phyloP scores from a whole-genome alignment of 2,113 vertebrate species.

The Pterocles burchelli region DNA sequence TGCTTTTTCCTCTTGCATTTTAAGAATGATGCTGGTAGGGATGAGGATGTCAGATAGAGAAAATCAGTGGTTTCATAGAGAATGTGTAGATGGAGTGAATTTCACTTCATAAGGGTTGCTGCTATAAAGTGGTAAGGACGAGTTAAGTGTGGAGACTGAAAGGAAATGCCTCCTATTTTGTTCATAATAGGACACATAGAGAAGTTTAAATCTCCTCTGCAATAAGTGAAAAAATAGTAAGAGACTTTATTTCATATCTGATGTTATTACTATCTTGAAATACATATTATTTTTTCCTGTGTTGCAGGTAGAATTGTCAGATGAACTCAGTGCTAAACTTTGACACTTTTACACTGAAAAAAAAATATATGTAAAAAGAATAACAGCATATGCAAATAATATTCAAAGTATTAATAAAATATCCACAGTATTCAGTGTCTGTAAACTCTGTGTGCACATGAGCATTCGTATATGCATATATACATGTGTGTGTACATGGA shows the following conservation, averaged over 20 bases:
- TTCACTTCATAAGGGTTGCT: not conserved
- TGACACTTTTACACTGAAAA: not conserved
- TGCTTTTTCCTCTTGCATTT: not conserved
- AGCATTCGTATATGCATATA: not conserved
- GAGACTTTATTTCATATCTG: not conserved
- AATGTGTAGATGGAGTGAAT: not conserved
- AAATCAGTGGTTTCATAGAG: not conserved
- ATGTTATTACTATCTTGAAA: not conserved
- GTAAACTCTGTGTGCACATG: not conserved
- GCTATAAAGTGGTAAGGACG: not conserved
- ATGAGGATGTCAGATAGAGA: not conserved
- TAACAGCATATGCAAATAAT: not conserved
- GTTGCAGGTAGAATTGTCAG: not conserved
- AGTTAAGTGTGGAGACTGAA: not conserved
- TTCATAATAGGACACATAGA: not conserved
- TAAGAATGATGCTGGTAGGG: not conserved
- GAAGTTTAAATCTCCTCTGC: not conserved
- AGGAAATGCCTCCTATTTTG: not conserved
- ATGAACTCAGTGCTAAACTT: not conserved
- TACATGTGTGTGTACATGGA: not conserved
- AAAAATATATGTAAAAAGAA: no score
- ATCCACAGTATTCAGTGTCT: not conserved
- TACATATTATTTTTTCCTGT: not conserved
- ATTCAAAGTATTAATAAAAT: not conserved
- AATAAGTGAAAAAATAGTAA: not conserved